A percentile compares a stretch with the other conserved stretches of the same genome.
phyloP scores from a whole-genome alignment of 2,797 vertebrate genomes.

The Cyprinella venusta region DNA sequence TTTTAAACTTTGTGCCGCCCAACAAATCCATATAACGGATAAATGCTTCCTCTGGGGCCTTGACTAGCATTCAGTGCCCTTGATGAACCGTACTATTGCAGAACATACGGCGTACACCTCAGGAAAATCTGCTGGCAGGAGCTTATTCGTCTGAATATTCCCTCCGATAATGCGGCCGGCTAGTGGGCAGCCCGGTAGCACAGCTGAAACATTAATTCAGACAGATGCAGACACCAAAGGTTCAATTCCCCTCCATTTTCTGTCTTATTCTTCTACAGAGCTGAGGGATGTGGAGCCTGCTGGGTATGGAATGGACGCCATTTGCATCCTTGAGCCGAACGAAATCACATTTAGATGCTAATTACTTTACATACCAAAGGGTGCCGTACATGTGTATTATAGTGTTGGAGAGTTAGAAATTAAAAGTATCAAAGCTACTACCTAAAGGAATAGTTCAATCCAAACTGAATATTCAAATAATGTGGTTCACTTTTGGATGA shows the following conservation, averaged over 20 bases:
- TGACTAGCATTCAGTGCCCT: conserved; percentile 30
- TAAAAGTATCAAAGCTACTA: background rate
- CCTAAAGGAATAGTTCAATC: background rate
- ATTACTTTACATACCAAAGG: conserved; percentile 23
- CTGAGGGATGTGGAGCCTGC: conserved; percentile 7
- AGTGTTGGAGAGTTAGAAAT: background rate
- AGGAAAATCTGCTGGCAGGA: conserved; percentile 36
- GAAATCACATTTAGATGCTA: conserved; percentile 35
- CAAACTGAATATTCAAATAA: background rate
- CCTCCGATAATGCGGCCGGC: conserved; percentile 30
- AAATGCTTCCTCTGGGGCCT: conserved; percentile 39
- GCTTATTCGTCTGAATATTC: conserved; percentile 46
- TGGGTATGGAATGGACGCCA: conserved; percentile 15
- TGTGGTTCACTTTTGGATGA: conserved; percentile 2
- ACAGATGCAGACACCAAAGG: conserved; percentile 40
- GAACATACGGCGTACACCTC: conserved; percentile 26
- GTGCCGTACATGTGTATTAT: background rate
- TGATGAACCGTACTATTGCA: conserved; percentile 50
- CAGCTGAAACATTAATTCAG: conserved; percentile 39
- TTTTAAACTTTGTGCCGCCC: conserved; percentile 30
- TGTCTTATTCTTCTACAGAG: conserved; percentile 28
- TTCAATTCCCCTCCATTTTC: conserved; percentile 39
- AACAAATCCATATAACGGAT: conserved; percentile 33
- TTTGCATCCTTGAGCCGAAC: background rate
- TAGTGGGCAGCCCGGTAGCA: conserved; percentile 31